A percentile compares a stretch with the other conserved stretches of the same genome.
phyloP scores from a whole-genome alignment of 1,140 invertebrate genomes.

The Nylanderia fulva region DNA sequence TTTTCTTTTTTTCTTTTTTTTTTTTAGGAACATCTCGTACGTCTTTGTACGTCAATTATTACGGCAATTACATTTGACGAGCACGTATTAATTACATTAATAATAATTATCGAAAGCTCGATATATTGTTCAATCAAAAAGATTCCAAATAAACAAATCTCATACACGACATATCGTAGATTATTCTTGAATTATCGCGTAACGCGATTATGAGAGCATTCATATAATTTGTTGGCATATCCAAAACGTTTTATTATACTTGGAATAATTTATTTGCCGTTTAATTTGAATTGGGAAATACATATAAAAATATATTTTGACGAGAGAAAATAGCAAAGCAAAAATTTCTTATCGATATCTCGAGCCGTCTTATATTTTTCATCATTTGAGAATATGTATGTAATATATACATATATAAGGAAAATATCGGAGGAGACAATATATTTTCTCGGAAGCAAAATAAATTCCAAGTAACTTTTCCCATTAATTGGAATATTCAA shows the following conservation, averaged over 20 bases:
- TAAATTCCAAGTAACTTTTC: neutral
- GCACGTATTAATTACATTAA: slow-evolving; percentile 16
- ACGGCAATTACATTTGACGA: slow-evolving; percentile 10
- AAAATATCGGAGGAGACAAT: neutral
- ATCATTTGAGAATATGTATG: neutral
- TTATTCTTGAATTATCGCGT: neutral
- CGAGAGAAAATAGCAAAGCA: neutral
- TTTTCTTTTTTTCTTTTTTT: too few species aligned
- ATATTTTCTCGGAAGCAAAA: slow-evolving; percentile 11
- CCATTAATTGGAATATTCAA: too few species aligned
- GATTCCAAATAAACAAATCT: neutral
- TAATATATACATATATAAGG: neutral
- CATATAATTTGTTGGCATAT: neutral
- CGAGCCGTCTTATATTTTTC: slow-evolving; percentile 13
- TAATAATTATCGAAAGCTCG: slow-evolving; percentile 15
- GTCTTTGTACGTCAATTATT: neutral
- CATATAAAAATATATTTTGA: slow-evolving; percentile 23
- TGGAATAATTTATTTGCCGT: neutral
- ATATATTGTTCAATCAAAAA: neutral
- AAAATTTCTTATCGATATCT: neutral
- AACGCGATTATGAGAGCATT: neutral
- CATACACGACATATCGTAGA: neutral
- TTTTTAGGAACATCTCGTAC: slow-evolving; percentile 11
- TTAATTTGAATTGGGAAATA: neutral
- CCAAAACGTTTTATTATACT: neutral